Evolutionary conservation across 2,797 vertebrate genomes (phyloP).

Genomic region (Lutjanus argentimaculatus): DNA sequence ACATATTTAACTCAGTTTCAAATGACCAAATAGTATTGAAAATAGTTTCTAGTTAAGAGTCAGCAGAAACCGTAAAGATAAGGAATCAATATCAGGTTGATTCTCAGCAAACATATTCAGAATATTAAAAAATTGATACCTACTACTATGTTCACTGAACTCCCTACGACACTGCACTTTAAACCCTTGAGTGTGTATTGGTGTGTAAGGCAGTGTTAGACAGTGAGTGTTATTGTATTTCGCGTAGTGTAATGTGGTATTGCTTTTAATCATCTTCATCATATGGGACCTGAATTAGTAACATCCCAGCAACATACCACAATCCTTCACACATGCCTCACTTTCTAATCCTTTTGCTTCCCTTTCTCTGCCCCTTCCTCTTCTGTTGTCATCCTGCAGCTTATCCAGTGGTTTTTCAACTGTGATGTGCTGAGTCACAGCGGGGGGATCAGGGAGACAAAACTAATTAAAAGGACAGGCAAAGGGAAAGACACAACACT

Average conservation of each 20-base stretch:
- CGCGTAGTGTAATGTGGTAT: not conserved
- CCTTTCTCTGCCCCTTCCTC: not conserved
- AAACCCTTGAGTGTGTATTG: no score
- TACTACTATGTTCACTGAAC: no score
- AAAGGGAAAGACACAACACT: slow-evolving; percentile 6
- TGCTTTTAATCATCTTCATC: not conserved
- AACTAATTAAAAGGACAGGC: slow-evolving; percentile 36
- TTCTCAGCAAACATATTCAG: no score
- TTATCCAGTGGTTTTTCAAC: not conserved
- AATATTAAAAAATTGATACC: no score
- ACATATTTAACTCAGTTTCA: no score
- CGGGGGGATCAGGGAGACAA: slow-evolving; percentile 24
- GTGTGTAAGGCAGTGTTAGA: not conserved
- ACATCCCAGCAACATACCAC: slow-evolving; percentile 3
- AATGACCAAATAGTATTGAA: no score
- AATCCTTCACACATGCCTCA: slow-evolving; percentile 21
- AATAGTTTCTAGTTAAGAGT: no score
- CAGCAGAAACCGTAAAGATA: no score
- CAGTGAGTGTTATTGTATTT: not conserved
- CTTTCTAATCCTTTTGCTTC: not conserved
- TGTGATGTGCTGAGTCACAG: slow-evolving; percentile 33
- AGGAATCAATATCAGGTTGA: no score
- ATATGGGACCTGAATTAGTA: slow-evolving; percentile 10
- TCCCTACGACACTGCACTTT: no score
- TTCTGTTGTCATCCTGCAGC: not conserved